Conservation (phyloP, 64 coral and sea anemone species). For the Montipora sp. region DNA sequence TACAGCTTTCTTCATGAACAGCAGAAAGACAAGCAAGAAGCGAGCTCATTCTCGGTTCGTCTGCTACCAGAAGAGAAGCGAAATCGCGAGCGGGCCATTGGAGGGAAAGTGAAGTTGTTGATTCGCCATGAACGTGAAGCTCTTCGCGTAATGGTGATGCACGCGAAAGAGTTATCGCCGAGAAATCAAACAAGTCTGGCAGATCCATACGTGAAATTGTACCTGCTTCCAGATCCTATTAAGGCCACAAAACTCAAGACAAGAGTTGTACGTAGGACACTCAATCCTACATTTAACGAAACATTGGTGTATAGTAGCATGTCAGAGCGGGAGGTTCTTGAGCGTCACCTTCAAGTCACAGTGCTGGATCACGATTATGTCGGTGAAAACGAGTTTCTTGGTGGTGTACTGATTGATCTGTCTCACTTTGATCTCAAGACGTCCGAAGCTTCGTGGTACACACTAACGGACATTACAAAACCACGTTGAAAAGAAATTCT, state of each 20-base stretch:
- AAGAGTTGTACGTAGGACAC: slow-evolving; percentile 75
- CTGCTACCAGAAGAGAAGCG: slow-evolving; percentile 91
- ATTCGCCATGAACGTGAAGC: slow-evolving; percentile 66
- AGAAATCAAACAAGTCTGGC: slow-evolving; percentile 65
- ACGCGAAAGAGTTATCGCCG: slow-evolving; percentile 85
- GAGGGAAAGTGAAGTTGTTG: slow-evolving; percentile 74
- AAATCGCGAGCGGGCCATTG: slow-evolving; percentile 65
- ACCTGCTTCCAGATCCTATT: slow-evolving; percentile 83
- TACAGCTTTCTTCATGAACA: slow-evolving; percentile 91
- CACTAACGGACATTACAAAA: slow-evolving; percentile 79
- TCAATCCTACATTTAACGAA: slow-evolving; percentile 97
- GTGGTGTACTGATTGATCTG: slow-evolving; percentile 90
- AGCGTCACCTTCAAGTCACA: slow-evolving; percentile 82
- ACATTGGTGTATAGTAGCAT: slow-evolving; percentile 72
- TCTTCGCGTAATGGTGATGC: slow-evolving; percentile 94
- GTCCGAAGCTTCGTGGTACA: slow-evolving; percentile 63
- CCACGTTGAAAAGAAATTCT: background rate
- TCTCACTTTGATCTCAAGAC: slow-evolving; percentile 70
- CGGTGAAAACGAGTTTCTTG: slow-evolving; percentile 96
- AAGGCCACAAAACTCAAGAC: slow-evolving; percentile 98
- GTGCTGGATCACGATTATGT: slow-evolving; percentile 96
- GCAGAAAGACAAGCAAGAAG: slow-evolving; percentile 76
- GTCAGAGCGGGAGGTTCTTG: slow-evolving; percentile 43
- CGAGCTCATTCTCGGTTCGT: slow-evolving; percentile 70
- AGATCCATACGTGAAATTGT: slow-evolving; percentile 98